These are phyloP conservation scores for Sacculina carcini DNA, from an alignment of 2,888 invertebrate genomes.

Conservation along the genomic window DNA sequence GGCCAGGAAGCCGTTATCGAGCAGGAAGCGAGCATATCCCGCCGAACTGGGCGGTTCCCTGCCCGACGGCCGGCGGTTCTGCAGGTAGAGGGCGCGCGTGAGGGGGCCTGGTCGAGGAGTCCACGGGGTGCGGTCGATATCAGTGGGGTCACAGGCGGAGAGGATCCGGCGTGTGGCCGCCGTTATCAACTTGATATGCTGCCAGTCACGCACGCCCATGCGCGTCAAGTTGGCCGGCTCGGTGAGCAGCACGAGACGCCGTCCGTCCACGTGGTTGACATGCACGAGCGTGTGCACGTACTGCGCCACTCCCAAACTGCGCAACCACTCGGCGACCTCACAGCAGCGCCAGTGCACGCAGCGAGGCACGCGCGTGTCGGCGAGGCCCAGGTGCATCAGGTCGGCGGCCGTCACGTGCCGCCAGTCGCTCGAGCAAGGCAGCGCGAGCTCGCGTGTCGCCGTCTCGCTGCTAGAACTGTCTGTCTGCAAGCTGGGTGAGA, in stretches of 20 bases:
- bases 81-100: slow-evolving; percentile 1
- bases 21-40: neutral
- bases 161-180: neutral
- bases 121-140: neutral
- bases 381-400: neutral
- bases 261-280: neutral
- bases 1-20: neutral
- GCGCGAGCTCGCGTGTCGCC: slow-evolving; percentile 28
- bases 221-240: neutral
- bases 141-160: neutral
- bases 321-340: neutral
- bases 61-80: neutral
- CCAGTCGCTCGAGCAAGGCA: slow-evolving; percentile 7
- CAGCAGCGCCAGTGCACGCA: neutral
- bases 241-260: neutral
- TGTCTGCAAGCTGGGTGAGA: too few relatives aligned
- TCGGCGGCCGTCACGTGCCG: neutral
- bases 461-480: too few relatives aligned
- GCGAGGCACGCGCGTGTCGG: neutral
- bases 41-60: neutral
- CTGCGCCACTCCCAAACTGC: neutral
- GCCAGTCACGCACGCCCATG: neutral
- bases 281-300: neutral
- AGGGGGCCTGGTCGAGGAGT: neutral
- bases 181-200: neutral